Evolutionary conservation across 2,888 invertebrate genomes (phyloP), one percentile per base, ranked within the genome.

Genomic region (Petrolisthes manimaculis): DNA sequence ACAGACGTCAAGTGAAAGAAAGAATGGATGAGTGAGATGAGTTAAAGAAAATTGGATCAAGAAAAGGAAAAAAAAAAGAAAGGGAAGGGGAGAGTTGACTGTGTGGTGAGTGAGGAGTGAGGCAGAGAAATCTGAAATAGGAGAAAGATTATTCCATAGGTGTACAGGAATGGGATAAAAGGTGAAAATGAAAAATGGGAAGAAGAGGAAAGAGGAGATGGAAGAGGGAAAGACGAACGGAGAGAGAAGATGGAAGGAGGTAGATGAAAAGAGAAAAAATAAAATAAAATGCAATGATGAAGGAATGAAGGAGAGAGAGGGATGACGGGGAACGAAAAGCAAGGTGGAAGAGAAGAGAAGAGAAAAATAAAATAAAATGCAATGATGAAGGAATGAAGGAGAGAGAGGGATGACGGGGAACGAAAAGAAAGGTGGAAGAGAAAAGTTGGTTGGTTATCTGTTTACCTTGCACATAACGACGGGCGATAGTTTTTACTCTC

Each of bases 401-500:
- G 14, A 51, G 51, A 14, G 8, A 61, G 61, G 61, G 61, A 14
- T n/a, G n/a, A n/a, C n/a, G n/a, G 21, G 51, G 37, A n/a, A 80
- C 9, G 51, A 24, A n/a, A n/a, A 18, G 12, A 2, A 51, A 21
- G 61, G 12, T 12, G 61, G 61, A 18, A 18, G 12, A 61, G 61
- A 3, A 18, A 3, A 61, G 61, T 1, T 9, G 61, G 61, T 1
- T 9, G 61, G 56, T 14, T 9, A 14, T 24, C 37, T 5, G 37
- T 18, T 21, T 82, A 82, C 82, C 69, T 82, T 82, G 67, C 6
- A 82, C 8, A 77, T 75, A 86, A 56, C 86, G 86, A 14, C 86
- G 86, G 55, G 83, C 78, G 74, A 79, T 78, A 14, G 87, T 69
- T 75, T 87, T 87, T n/a, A 87, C 87, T 55, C 87, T 87, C 87